phyloP scores from a whole-genome alignment of 2,888 invertebrate species.

The Cataglyphis albicans region DNA sequence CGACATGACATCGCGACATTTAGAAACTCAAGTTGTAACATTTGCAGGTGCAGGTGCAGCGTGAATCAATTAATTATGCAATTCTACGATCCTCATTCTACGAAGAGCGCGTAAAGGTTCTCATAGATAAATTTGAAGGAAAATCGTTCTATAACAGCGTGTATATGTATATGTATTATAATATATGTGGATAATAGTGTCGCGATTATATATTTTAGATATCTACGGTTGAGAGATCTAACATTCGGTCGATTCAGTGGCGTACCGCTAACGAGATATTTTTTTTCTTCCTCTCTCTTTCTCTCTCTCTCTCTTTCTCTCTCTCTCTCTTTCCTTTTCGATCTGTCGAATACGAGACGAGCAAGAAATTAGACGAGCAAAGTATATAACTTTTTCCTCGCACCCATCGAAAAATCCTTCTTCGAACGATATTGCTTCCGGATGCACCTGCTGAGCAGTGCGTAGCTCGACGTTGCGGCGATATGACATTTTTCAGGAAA shows the following conservation, averaged over 20 bases:
- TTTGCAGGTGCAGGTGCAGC: constrained; percentile 24
- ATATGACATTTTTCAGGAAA: constrained; percentile 34
- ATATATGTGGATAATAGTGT: not conserved
- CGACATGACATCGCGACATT: constrained; percentile 36
- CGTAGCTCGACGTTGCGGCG: not conserved
- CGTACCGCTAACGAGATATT: constrained; percentile 64
- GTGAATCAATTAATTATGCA: constrained; percentile 44
- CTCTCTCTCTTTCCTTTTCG: not conserved
- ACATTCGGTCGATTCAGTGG: constrained; percentile 82
- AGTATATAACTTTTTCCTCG: constrained; percentile 38
- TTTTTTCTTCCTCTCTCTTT: not conserved
- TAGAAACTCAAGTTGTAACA: constrained; percentile 42
- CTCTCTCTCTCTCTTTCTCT: not conserved
- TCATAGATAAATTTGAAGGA: constrained; percentile 69
- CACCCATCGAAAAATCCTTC: constrained; percentile 12
- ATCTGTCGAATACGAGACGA: constrained; percentile 32
- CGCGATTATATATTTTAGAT: constrained; percentile 54
- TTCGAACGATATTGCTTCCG: constrained; percentile 13
- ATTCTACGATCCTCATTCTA: constrained; percentile 12
- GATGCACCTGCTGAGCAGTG: constrained; percentile 9
- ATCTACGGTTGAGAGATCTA: constrained; percentile 73
- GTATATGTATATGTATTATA: not conserved
- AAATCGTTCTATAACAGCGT: not conserved
- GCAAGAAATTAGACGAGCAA: constrained; percentile 48
- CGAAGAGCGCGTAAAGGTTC: constrained; percentile 48